These are phyloP conservation scores for Schlechtendalia chinensis DNA, from an alignment of 1,140 invertebrate species.

Conservation along the genomic window DNA sequence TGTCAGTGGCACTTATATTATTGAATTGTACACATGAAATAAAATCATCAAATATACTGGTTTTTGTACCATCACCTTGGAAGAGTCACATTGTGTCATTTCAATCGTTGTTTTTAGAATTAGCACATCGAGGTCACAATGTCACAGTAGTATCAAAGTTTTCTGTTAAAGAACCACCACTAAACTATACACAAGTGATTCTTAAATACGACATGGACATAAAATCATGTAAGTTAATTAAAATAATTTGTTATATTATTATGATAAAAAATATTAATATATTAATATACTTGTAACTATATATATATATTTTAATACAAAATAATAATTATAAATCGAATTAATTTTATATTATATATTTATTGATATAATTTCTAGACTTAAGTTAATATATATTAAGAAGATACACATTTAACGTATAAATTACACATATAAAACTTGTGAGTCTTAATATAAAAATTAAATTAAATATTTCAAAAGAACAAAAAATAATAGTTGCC, in stretches of 20 bases:
- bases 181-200: conserved; percentile 29
- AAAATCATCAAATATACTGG: conserved; percentile 54
- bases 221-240: not conserved
- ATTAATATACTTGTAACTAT: too few species aligned
- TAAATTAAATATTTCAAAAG: too few species aligned
- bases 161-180: conserved; percentile 8
- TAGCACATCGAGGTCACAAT: conserved; percentile 55
- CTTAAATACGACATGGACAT: not conserved
- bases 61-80: conserved; percentile 53
- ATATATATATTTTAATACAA: too few species aligned
- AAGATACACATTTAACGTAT: too few species aligned
- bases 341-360: too few species aligned
- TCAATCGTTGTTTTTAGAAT: conserved; percentile 54
- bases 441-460: too few species aligned
- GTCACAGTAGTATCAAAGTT: conserved; percentile 53
- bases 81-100: conserved; percentile 56
- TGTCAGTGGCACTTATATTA: not conserved
- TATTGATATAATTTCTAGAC: too few species aligned
- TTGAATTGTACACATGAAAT: not conserved
- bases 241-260: not conserved
- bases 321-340: too few species aligned
- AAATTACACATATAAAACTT: too few species aligned
- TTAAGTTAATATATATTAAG: too few species aligned
- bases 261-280: too few species aligned
- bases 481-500: too few species aligned